Conservation (phyloP, 2,888 invertebrate genomes). For the Athrips mouffetella region DNA sequence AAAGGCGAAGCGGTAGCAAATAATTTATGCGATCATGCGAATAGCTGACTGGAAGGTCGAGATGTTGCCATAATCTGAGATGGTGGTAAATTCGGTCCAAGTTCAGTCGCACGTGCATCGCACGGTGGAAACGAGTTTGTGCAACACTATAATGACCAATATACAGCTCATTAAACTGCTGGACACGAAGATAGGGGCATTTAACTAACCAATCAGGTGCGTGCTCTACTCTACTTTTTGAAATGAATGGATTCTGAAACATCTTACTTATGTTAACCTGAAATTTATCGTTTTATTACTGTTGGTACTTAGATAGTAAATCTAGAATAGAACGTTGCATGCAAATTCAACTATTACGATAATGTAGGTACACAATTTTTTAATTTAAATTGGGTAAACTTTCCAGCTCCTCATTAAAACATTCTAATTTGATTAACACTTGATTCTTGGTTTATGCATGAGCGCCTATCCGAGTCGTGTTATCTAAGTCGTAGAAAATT, state of each 20-base stretch:
- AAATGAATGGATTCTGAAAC: too few relatives aligned
- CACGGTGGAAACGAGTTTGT: not conserved
- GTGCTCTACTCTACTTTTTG: not conserved
- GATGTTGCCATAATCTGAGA: constrained; percentile 1
- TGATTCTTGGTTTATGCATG: too few relatives aligned
- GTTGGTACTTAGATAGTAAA: too few relatives aligned
- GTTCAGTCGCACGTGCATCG: constrained; percentile 4
- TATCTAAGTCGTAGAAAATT: constrained; percentile 5
- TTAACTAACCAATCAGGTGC: not conserved
- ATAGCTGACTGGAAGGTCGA: constrained; percentile 11
- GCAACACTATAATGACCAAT: constrained; percentile 7
- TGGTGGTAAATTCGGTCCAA: constrained; percentile 7
- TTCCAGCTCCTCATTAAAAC: too few relatives aligned
- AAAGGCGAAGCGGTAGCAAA: constrained; percentile 6
- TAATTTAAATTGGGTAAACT: too few relatives aligned
- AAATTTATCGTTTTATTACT: too few relatives aligned
- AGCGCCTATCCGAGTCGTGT: too few relatives aligned
- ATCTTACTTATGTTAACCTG: too few relatives aligned
- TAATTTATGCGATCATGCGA: constrained; percentile 8
- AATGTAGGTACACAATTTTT: not conserved
- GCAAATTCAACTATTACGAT: too few relatives aligned
- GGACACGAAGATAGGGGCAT: constrained; percentile 4
- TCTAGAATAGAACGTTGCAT: too few relatives aligned
- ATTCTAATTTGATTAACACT: too few relatives aligned
- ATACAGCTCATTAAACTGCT: constrained; percentile 1